Conservation (phyloP, 2,797 vertebrate genomes). For the Orientallactaga sibirica region DNA sequence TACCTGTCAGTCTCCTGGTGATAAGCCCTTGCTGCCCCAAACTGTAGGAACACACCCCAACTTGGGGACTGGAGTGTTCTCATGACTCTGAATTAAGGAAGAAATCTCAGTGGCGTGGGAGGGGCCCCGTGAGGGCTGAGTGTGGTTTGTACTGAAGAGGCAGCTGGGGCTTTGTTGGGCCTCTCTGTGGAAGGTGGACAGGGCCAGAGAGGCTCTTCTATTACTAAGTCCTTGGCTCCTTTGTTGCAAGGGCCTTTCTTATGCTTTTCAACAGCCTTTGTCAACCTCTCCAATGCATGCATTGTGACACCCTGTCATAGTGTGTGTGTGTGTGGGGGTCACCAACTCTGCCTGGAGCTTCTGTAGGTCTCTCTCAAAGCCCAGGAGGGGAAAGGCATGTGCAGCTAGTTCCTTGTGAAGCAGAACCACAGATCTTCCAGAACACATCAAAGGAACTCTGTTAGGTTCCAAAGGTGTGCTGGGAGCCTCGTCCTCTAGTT, state of each 20-base stretch:
- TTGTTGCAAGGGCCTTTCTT: background rate
- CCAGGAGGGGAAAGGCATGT: background rate
- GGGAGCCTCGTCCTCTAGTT: background rate
- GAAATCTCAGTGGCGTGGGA: background rate
- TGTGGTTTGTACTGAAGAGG: background rate
- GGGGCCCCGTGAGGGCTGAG: background rate
- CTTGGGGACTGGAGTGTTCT: background rate
- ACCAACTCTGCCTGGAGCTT: background rate
- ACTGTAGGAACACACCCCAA: background rate
- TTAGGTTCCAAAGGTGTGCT: background rate
- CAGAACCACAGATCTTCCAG: background rate
- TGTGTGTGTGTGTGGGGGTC: background rate
- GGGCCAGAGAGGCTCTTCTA: too few species aligned
- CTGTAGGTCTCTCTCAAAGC: background rate
- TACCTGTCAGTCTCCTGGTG: background rate
- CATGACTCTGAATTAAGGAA: background rate
- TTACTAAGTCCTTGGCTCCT: background rate
- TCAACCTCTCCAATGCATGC: fast-evolving
- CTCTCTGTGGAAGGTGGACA: too few species aligned
- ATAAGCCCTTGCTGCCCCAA: background rate
- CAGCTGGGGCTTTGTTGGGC: too few species aligned
- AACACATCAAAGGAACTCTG: too few species aligned
- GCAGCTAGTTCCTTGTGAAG: background rate
- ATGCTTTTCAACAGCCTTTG: background rate
- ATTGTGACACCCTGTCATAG: fast-evolving